phyloP scores from a whole-genome alignment of 2,113 vertebrate species.

The Crotophaga sulcirostris region DNA sequence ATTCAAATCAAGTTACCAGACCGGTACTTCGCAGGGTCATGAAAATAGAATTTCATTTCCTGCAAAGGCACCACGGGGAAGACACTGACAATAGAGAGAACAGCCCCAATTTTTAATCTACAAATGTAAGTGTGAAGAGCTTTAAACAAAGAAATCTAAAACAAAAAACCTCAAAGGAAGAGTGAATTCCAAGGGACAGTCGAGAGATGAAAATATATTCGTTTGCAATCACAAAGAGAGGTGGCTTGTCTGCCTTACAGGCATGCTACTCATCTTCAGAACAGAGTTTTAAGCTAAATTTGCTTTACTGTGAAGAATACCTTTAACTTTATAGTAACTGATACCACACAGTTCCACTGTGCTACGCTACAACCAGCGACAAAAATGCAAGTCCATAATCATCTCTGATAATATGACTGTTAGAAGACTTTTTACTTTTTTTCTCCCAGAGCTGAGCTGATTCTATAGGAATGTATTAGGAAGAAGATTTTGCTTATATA shows the following conservation, averaged over 20 bases:
- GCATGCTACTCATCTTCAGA: background rate
- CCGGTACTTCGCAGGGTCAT: background rate
- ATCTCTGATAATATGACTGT: background rate
- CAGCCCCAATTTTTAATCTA: background rate
- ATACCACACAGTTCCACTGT: background rate
- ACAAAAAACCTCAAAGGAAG: background rate
- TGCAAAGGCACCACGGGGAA: background rate
- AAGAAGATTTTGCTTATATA: background rate
- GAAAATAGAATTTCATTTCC: background rate
- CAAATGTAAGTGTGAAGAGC: background rate
- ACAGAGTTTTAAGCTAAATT: background rate
- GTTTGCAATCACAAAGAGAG: background rate
- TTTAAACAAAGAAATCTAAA: background rate
- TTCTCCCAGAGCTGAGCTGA: background rate
- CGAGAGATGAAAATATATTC: background rate
- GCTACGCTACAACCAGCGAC: background rate
- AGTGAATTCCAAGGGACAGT: background rate
- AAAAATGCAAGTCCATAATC: background rate
- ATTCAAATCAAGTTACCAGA: background rate
- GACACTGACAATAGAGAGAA: background rate
- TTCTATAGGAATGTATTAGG: background rate
- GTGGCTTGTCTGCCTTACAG: background rate
- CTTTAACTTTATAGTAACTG: background rate
- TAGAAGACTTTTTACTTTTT: background rate
- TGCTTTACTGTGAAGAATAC: background rate